Evolutionary conservation across 2,888 invertebrate species (phyloP), one percentile per base, ranked within the genome.

Genomic region (Drosophila neonasuta): DNA sequence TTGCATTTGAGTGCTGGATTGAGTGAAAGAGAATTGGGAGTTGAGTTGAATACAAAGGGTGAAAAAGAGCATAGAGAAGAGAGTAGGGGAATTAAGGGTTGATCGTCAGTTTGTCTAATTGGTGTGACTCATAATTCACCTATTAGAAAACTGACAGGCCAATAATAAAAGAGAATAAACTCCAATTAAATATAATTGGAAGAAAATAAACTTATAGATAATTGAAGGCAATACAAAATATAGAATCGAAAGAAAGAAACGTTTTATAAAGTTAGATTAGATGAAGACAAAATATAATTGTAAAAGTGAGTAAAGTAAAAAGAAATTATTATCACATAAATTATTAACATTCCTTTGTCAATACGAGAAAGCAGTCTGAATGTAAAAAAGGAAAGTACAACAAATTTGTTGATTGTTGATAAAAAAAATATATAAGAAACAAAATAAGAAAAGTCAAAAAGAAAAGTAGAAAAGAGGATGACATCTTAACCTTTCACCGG

Each of bases 381-480:
- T 64, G 68, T 50, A 68, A 69, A 58, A 58, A 51, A 71, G 63
- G 71, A 75, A 85, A 77, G 75, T 77, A 69, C 83, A 74, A 81
- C 86, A 85, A 85, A 85, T 85, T 87, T 86, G 81, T 75, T 87
- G 80, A 80, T 80, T 85, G 83, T 87, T 80, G 69, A 63, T 63
- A 68, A 70, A 60, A 60, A n/a, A 56, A 34, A 30, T 24, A 24
- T 24, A 24, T 1, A 5, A 6, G 6, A 24, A 10, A 17, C 30
- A 50, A 44, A 48, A 60, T 29, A 36, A 46, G 6, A 24, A 20
- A 13, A 29, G 55, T 10, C 13, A 24, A 17, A 30, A 46, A 30
- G 7, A 45, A 66, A 76, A 56, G 58, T 49, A 68, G 59, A 41
- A 48, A 65, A 65, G 71, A 58, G 66, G 57, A 71, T 77, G 71